Evolutionary conservation across 2,888 invertebrate genomes (phyloP).

Genomic region (Dusona sp.): DNA sequence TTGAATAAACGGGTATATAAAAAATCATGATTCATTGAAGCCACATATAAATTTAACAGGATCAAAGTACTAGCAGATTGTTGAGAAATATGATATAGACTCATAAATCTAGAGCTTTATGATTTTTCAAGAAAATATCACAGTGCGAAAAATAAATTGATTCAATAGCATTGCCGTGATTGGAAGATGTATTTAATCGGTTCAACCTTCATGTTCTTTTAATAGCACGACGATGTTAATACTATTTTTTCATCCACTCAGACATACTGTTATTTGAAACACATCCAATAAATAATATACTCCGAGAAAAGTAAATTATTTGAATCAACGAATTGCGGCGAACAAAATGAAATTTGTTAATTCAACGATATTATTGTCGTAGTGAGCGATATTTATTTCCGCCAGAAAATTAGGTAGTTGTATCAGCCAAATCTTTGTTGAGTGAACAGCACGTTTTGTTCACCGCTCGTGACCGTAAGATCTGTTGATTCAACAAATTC

Average conservation of each 20-base stretch:
- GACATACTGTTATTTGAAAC: background rate
- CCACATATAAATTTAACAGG: background rate
- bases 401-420: too few relatives aligned
- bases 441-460: too few relatives aligned
- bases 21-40: background rate
- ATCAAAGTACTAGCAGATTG: background rate
- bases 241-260: background rate
- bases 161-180: background rate
- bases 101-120: constrained; percentile 2
- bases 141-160: background rate
- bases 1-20: background rate
- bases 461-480: too few relatives aligned
- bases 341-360: too few relatives aligned
- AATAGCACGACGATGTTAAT: background rate
- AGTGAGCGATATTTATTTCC: too few relatives aligned
- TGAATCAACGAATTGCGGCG: too few relatives aligned
- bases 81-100: background rate
- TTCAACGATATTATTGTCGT: too few relatives aligned
- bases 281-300: background rate
- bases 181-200: background rate
- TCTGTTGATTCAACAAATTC: too few relatives aligned
- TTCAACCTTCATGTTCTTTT: background rate
- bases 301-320: too few relatives aligned
- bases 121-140: background rate
- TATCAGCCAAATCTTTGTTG: too few relatives aligned